Conservation (phyloP, 2,113 vertebrate species). For the Nansenia antarctica region DNA sequence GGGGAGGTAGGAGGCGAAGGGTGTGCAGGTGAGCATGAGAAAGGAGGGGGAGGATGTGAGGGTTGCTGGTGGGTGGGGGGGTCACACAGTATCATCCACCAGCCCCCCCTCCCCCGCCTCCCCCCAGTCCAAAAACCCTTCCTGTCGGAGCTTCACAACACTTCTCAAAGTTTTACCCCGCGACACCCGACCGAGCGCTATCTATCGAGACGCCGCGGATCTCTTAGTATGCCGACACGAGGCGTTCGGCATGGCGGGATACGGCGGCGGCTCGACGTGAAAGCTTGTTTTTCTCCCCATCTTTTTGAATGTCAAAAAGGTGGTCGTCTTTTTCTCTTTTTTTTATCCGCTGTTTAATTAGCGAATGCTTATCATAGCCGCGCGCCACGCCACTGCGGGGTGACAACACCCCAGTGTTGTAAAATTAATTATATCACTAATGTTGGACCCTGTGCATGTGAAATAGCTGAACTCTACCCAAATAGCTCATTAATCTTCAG, state of each 20-base stretch:
- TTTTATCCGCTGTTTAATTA: conserved; percentile 79
- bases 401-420: conserved; percentile 81
- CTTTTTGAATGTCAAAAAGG: conserved; percentile 70
- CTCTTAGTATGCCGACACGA: neutral
- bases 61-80: neutral
- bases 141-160: neutral
- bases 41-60: neutral
- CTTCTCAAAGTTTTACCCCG: conserved; percentile 9
- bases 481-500: conserved; percentile 90
- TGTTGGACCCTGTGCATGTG: conserved; percentile 72
- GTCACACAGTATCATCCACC: conserved; percentile 1
- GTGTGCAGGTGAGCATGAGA: neutral
- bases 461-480: conserved; percentile 81
- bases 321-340: conserved; percentile 24
- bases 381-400: conserved; percentile 63
- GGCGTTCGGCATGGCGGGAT: neutral
- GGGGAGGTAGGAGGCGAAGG: neutral
- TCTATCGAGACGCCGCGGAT: neutral
- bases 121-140: conserved; percentile 4
- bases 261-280: neutral
- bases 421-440: conserved; percentile 87
- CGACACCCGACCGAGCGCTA: conserved; percentile 48
- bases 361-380: conserved; percentile 79
- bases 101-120: too few relatives aligned
- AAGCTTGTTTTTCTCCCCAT: conserved; percentile 35